phyloP scores from a whole-genome alignment of 2,113 vertebrate species.

The Onychostoma macrolepis region DNA sequence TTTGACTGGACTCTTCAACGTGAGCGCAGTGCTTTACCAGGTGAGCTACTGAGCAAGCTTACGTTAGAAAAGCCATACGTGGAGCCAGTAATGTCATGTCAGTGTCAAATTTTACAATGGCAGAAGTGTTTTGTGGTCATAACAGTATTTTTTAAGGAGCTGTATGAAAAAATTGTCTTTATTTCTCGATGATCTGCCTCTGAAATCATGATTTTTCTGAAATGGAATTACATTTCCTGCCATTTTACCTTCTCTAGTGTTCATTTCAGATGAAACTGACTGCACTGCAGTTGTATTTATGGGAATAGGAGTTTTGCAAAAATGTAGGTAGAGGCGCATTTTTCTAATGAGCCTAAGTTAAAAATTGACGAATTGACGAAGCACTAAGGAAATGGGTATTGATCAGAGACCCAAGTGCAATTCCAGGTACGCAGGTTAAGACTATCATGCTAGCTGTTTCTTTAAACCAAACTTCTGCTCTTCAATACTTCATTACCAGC shows the following conservation, averaged over 20 bases:
- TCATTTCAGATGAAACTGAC: neutral
- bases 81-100: neutral
- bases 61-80: neutral
- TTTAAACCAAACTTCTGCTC: neutral
- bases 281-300: neutral
- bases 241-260: neutral
- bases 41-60: neutral
- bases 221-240: neutral
- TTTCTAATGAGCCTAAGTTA: neutral
- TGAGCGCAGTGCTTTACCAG: neutral
- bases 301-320: neutral
- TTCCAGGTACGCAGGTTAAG: neutral
- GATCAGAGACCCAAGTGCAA: neutral
- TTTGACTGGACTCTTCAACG: neutral
- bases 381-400: constrained; percentile 35
- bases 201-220: neutral
- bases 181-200: neutral
- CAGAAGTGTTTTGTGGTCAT: neutral
- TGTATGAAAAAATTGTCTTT: neutral
- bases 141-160: neutral
- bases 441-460: neutral
- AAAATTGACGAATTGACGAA: constrained; percentile 16
- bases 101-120: too few relatives aligned
- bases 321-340: neutral
- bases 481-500: neutral